Percentiles rank a stretch among this genome's conserved stretches.
These are phyloP conservation scores for Colius striatus DNA, from an alignment of 2,113 vertebrate genomes.

Conservation along the genomic window DNA sequence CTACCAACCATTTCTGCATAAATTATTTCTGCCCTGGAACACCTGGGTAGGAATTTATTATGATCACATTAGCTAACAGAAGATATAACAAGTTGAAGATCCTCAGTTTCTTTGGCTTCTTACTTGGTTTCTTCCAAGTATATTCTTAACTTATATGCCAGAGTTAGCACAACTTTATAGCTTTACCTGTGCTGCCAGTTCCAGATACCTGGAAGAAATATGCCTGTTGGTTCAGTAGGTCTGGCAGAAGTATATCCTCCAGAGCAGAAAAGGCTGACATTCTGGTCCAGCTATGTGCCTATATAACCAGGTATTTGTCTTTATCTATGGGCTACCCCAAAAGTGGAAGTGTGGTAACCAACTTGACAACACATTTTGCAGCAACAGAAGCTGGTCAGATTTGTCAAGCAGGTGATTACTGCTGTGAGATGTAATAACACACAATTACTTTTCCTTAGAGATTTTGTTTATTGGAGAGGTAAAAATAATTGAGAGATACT, in stretches of 20 bases:
- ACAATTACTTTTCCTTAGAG: not conserved
- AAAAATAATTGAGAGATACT: not conserved
- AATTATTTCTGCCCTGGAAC: no score
- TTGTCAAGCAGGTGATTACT: not conserved
- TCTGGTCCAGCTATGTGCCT: not conserved
- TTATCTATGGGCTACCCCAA: not conserved
- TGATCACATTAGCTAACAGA: not conserved
- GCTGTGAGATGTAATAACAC: not conserved
- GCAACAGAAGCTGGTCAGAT: not conserved
- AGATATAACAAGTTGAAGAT: not conserved
- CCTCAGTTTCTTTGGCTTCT: not conserved
- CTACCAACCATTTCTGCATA: no score
- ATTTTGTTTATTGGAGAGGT: fast-evolving
- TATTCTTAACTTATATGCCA: not conserved
- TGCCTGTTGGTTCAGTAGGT: not conserved
- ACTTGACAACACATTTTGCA: not conserved
- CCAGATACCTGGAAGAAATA: not conserved
- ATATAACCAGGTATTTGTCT: not conserved
- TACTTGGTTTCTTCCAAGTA: not conserved
- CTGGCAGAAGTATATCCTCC: not conserved
- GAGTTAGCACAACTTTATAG: not conserved
- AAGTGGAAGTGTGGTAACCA: not conserved
- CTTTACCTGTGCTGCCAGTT: not conserved
- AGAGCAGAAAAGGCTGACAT: not conserved
- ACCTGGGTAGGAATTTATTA: no score